These are phyloP conservation scores for Clivina fossor DNA, from an alignment of 2,888 invertebrate species.

Conservation along the genomic window DNA sequence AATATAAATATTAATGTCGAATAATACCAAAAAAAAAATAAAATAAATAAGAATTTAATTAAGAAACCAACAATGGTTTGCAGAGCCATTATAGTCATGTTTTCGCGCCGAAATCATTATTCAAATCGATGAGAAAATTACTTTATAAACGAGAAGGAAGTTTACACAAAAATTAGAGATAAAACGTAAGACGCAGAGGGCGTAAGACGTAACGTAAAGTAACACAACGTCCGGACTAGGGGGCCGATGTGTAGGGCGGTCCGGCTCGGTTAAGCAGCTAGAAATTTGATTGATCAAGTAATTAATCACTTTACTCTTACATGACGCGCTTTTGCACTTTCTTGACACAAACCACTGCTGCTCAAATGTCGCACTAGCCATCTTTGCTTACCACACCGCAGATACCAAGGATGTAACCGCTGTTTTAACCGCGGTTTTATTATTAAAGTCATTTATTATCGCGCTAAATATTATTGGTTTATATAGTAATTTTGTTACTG, in stretches of 20 bases:
- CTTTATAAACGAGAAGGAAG: conserved; percentile 20
- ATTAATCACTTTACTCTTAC: conserved; percentile 45
- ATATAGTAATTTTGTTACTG: no score
- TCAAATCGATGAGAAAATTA: conserved; percentile 31
- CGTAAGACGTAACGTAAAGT: conserved; percentile 49
- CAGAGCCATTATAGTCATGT: conserved; percentile 14
- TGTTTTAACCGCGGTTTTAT: no score
- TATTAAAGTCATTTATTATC: no score
- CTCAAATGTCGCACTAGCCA: no score
- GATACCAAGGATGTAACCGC: no score
- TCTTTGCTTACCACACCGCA: no score
- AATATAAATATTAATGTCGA: no score
- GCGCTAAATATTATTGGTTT: no score
- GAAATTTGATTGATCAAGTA: conserved; percentile 45
- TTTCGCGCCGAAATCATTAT: conserved; percentile 20
- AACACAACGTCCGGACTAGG: conserved; percentile 52
- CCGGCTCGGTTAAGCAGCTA: conserved; percentile 18
- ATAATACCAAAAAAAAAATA: background rate
- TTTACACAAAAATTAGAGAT: conserved; percentile 31
- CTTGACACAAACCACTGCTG: no score
- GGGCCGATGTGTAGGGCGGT: conserved; percentile 43
- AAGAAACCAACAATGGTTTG: background rate
- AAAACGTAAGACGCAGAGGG: conserved; percentile 28
- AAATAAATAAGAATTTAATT: background rate
- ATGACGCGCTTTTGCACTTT: conserved; percentile 27